These are phyloP conservation scores for Chrysocyon brachyurus DNA, from an alignment of 2,797 vertebrate genomes.

Conservation along the genomic window DNA sequence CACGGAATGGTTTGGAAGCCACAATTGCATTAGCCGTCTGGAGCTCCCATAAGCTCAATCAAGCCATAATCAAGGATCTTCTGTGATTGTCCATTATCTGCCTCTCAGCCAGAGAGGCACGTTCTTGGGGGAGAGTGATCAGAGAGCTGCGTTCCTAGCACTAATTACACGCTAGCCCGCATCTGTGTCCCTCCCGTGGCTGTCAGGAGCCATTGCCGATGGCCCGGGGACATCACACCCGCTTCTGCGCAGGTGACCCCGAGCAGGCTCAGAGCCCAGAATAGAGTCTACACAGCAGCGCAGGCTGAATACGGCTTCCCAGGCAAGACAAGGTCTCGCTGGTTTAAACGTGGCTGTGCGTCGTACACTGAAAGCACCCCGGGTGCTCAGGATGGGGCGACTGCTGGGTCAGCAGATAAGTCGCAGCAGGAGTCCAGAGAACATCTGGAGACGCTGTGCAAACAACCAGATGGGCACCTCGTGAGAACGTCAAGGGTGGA, in stretches of 20 bases:
- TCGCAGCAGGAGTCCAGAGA: neutral
- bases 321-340: neutral
- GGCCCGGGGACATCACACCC: conserved; percentile 54
- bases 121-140: conserved; percentile 86
- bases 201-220: conserved; percentile 78
- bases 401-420: conserved; percentile 43
- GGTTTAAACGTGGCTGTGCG: neutral
- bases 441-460: conserved; percentile 63
- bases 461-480: conserved; percentile 41
- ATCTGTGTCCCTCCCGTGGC: conserved; percentile 76
- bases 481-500: neutral
- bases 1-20: conserved; percentile 83
- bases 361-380: conserved; percentile 51
- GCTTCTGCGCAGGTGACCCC: conserved; percentile 52
- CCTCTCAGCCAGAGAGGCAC: conserved; percentile 85
- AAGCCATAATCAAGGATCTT: conserved; percentile 89
- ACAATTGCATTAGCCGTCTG: conserved; percentile 86
- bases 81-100: conserved; percentile 89
- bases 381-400: conserved; percentile 3
- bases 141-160: conserved; percentile 81
- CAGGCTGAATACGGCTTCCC: neutral
- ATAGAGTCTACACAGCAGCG: neutral
- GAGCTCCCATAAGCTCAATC: conserved; percentile 88
- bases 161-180: conserved; percentile 85
- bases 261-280: conserved; percentile 16